These are phyloP conservation scores for Phrynosoma blainvillii DNA, from an alignment of 2,113 vertebrate genomes.

Conservation along the genomic window DNA sequence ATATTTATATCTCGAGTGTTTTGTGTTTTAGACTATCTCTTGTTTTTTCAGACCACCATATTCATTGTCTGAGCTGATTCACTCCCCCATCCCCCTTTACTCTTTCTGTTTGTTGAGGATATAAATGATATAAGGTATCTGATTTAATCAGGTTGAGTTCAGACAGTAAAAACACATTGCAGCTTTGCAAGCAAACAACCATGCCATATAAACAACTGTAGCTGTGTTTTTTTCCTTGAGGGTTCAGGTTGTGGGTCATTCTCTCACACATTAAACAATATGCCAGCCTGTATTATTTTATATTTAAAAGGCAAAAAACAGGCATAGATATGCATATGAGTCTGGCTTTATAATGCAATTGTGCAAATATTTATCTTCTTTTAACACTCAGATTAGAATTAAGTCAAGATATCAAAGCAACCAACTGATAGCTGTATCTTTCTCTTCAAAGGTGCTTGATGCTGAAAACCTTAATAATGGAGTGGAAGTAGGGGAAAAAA, in stretches of 20 bases:
- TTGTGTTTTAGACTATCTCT: neutral
- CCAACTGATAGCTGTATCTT: neutral
- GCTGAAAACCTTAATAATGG: too few relatives aligned
- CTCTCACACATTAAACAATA: neutral
- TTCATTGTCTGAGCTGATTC: neutral
- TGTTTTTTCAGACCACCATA: neutral
- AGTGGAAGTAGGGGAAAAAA: too few relatives aligned
- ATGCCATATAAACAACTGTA: neutral
- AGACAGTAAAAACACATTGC: neutral
- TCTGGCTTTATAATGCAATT: neutral
- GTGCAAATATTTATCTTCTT: neutral
- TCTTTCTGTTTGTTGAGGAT: neutral
- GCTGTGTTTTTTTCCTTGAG: neutral
- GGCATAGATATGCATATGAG: neutral
- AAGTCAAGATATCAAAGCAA: neutral
- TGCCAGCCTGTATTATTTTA: neutral
- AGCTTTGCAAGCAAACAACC: neutral
- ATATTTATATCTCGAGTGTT: slow-evolving; percentile 28
- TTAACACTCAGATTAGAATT: neutral
- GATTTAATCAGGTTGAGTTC: neutral
- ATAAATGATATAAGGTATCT: neutral
- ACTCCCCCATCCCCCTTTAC: neutral
- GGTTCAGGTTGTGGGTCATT: neutral
- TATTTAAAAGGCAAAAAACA: neutral
- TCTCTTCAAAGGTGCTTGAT: too few relatives aligned